phyloP scores from a whole-genome alignment of 2,888 invertebrate genomes.

The Synergus itoensis region DNA sequence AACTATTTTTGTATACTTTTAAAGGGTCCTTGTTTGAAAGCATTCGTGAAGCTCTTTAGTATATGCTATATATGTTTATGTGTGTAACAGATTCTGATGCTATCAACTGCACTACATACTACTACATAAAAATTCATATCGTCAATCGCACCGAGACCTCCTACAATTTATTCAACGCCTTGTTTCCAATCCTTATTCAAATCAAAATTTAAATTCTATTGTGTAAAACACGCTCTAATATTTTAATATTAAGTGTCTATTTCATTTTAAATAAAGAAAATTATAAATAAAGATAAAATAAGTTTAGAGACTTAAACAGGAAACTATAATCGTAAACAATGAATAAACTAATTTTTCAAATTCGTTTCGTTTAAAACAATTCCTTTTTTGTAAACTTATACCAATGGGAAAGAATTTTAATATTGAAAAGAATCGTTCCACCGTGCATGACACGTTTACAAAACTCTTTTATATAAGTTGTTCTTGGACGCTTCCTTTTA shows the following conservation, averaged over 20 bases:
- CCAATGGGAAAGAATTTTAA: not conserved
- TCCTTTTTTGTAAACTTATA: not conserved
- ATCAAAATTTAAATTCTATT: not conserved
- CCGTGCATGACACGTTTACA: not conserved
- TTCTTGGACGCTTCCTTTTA: slow-evolving; percentile 3
- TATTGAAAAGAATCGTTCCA: not conserved
- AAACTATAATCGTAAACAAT: not conserved
- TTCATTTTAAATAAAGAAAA: not conserved
- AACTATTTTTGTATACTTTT: slow-evolving; percentile 1
- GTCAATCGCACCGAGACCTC: not conserved
- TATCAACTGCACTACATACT: not conserved
- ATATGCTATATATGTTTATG: slow-evolving; percentile 1
- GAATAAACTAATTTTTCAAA: not conserved
- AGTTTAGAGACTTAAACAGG: not conserved
- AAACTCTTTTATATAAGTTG: not conserved
- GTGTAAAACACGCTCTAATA: not conserved
- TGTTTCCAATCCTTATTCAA: not conserved
- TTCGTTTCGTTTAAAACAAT: not conserved
- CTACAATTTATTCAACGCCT: not conserved
- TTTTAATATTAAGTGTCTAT: not conserved
- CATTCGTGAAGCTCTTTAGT: not conserved
- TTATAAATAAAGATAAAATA: not conserved
- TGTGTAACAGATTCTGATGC: slow-evolving; percentile 20
- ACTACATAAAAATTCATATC: slow-evolving; percentile 15
- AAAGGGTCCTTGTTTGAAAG: slow-evolving; percentile 22